phyloP scores from a whole-genome alignment of 2,888 invertebrate genomes.

The Cosmia trapezina region DNA sequence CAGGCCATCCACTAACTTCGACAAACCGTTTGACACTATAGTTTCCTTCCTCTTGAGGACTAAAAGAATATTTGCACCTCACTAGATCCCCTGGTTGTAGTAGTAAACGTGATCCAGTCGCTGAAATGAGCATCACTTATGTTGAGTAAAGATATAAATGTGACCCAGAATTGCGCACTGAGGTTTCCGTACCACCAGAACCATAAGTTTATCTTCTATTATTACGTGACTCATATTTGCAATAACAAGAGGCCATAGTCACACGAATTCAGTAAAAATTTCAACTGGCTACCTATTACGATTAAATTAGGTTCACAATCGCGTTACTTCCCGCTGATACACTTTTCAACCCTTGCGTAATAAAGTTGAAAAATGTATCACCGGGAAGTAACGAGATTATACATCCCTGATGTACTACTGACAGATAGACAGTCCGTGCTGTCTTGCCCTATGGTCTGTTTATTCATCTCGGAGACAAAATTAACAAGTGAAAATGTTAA shows the following conservation, averaged over 20 bases:
- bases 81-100: constrained; percentile 84
- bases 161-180: not conserved
- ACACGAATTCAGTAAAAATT: not conserved
- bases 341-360: too few relatives aligned
- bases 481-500: too few relatives aligned
- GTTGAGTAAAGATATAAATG: not conserved
- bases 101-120: constrained; percentile 73
- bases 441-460: not conserved
- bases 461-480: too few relatives aligned
- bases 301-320: too few relatives aligned
- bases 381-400: too few relatives aligned
- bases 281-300: not conserved
- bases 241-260: not conserved
- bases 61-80: constrained; percentile 86
- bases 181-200: not conserved
- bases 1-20: constrained; percentile 87
- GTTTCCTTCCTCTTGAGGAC: constrained; percentile 82
- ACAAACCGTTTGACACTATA: constrained; percentile 82
- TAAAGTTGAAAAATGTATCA: too few relatives aligned
- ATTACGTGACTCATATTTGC: not conserved
- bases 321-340: too few relatives aligned
- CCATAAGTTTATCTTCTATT: not conserved
- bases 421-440: not conserved
- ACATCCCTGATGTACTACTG: not conserved
- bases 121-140: constrained; percentile 66